phyloP scores from a whole-genome alignment of 2,113 vertebrate genomes.

The Malurus melanocephalus region DNA sequence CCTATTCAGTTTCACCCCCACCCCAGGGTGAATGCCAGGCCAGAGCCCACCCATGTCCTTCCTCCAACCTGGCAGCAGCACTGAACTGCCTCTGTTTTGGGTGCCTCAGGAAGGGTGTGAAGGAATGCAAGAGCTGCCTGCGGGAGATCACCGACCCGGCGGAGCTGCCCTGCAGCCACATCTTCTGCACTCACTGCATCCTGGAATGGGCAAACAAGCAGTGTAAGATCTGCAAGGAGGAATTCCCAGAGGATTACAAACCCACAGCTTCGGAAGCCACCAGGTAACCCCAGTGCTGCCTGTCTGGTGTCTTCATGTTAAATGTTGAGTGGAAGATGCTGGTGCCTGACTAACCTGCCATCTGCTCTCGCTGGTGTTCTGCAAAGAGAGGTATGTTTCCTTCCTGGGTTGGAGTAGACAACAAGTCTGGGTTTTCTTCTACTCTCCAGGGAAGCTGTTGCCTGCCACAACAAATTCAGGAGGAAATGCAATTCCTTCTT shows the following conservation, averaged over 20 bases:
- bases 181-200: not conserved
- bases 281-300: not conserved
- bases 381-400: not conserved
- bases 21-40: not conserved
- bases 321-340: not conserved
- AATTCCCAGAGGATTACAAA: not conserved
- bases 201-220: not conserved
- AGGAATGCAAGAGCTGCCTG: not conserved
- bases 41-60: rapidly evolving
- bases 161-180: not conserved
- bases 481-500: constrained; percentile 2
- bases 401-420: not conserved
- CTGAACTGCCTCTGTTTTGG: not conserved
- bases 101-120: not conserved
- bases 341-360: not conserved
- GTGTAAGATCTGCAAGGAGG: not conserved
- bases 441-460: not conserved
- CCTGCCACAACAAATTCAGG: constrained; percentile 7
- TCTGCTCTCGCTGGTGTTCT: not conserved
- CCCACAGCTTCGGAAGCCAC: not conserved
- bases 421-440: not conserved
- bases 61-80: not conserved
- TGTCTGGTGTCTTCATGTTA: not conserved
- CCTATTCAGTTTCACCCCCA: not conserved
- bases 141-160: not conserved